Base-by-base conservation (phyloP, 1,140 invertebrate genomes). In the Carposina sasakii region DNA sequence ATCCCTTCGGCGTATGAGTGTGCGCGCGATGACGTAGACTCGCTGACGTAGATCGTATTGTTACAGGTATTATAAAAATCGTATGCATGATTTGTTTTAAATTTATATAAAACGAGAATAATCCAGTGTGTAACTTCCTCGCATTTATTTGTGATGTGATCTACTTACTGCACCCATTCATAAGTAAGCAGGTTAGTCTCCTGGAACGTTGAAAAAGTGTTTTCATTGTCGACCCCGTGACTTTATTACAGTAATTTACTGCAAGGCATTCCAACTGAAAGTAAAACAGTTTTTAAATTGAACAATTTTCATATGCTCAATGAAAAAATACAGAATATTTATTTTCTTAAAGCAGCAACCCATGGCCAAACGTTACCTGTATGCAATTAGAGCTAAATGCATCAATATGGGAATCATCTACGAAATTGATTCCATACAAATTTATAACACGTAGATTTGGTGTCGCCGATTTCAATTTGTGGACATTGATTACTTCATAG, bases 401-500 rank as follows among this genome's bases (percentile, higher is more conserved):
- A 76, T 99, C 98, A 40, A 99, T 98, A 70, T 99, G 98, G 0
- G 95, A 96, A 87, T 99, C 98, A 67, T 99, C 97, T 1, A 99
- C 94, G 63, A 99, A 99, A 75, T 97, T 98, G 46, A 99, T 98
- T 0, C 98, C 98, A 74, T 98, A 99, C 16, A 99, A 81, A 83
- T 98, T 98, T 57, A 99, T 97, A 2, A 98, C 95, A 52, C 95
- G 87, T 15, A 99, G 86, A 85, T 99, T 99, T 0, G 97, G 97
- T 0, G 96, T 96, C 0, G 96, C 96, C 10, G 94, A 95, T 76
- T 99, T 99, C 2, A 99, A 86, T 70, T 98, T 99, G 78, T 99
- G 97, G 15, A 99, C 96, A 77, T 99, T 99, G 57, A 99, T 97
- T 0, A 99, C 98, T 86, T 99, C 98, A 78, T 99, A 99, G 62